phyloP scores from a whole-genome alignment of 2,888 invertebrate genomes.

The Dromius quadrimaculatus region DNA sequence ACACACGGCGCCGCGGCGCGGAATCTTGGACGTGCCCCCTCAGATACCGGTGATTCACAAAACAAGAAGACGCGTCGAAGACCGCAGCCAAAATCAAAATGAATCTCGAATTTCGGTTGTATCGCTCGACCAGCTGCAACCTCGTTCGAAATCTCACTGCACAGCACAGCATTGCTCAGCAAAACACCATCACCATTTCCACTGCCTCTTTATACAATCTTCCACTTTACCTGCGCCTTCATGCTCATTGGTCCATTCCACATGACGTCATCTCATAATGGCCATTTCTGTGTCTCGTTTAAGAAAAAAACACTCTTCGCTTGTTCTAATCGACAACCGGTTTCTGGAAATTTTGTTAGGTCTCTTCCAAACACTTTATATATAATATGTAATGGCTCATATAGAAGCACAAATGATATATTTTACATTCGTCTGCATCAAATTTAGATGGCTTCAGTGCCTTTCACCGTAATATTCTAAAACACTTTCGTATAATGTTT shows the following conservation, averaged over 20 bases:
- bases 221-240: slow-evolving; percentile 51
- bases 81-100: slow-evolving; percentile 6
- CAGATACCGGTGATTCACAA: not conserved
- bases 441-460: too few species aligned
- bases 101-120: not conserved
- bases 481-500: too few species aligned
- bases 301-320: slow-evolving; percentile 44
- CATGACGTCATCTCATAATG: slow-evolving; percentile 47
- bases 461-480: too few species aligned
- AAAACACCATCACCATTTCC: slow-evolving; percentile 44
- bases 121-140: slow-evolving; percentile 35
- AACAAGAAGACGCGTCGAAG: not conserved
- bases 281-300: slow-evolving; percentile 49
- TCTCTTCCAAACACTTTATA: slow-evolving; percentile 40
- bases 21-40: not conserved
- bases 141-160: slow-evolving; percentile 42
- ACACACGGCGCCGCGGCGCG: slow-evolving; percentile 1
- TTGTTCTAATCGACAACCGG: slow-evolving; percentile 51
- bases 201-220: slow-evolving; percentile 52
- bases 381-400: slow-evolving; percentile 6
- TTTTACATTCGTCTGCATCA: too few species aligned
- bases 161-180: slow-evolving; percentile 33
- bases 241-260: slow-evolving; percentile 51
- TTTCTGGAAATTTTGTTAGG: slow-evolving; percentile 49
- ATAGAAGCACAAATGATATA: not conserved